These are phyloP conservation scores for Nycticorax nycticorax DNA, from an alignment of 2,113 vertebrate genomes.

Conservation along the genomic window DNA sequence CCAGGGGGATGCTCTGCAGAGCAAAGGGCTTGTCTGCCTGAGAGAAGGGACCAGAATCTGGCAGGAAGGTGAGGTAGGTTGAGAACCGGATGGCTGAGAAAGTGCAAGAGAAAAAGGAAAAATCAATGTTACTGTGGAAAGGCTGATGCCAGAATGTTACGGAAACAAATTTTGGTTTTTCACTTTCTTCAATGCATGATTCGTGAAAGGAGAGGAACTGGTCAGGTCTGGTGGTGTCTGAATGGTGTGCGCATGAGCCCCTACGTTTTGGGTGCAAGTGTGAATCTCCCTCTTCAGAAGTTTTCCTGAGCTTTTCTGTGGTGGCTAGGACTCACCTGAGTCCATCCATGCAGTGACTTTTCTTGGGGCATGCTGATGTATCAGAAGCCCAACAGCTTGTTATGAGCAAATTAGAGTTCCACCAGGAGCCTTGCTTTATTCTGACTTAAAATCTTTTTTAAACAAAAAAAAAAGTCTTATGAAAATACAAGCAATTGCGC, in stretches of 20 bases:
- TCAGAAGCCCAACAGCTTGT: background rate
- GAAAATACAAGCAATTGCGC: background rate
- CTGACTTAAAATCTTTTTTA: background rate
- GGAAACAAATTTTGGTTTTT: background rate
- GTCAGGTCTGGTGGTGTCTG: background rate
- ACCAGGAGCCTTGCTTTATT: background rate
- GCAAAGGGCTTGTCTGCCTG: background rate
- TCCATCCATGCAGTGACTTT: background rate
- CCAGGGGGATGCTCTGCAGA: background rate
- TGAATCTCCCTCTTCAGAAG: background rate
- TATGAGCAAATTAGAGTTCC: background rate
- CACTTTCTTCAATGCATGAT: background rate
- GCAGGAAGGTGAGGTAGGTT: background rate
- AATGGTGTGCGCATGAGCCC: background rate
- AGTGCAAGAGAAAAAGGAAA: background rate
- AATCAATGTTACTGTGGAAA: background rate
- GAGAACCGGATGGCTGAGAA: background rate
- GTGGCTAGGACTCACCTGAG: background rate
- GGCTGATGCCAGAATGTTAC: background rate
- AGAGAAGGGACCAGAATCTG: background rate
- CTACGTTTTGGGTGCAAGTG: background rate
- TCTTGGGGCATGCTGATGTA: fast-evolving
- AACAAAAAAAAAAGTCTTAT: background rate
- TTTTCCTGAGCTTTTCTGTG: background rate
- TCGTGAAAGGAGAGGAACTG: background rate